Evolutionary conservation across 2,797 vertebrate species (phyloP), one percentile per base, ranked within the genome.

Genomic region (Platyrinchus mystaceus): DNA sequence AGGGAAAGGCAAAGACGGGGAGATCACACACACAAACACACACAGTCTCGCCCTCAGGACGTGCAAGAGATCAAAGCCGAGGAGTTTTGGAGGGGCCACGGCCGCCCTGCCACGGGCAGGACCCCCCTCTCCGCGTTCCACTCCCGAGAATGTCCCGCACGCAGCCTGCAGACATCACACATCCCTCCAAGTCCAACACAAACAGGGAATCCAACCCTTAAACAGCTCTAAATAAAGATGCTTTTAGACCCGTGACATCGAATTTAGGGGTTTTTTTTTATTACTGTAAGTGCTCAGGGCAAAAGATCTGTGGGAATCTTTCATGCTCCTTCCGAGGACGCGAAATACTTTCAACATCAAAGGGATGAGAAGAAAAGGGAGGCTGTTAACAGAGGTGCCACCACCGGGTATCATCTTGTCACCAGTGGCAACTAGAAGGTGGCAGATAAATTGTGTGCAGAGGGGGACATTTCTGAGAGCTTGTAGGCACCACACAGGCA

Each of bases 181-280:
- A 10, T 3, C 32, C 19, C 71, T 84, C n/a, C 16, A 6, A 6
- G 13, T 5, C 9, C 36, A 30, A 15, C 52, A 10, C 58, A 9
- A 93, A 67, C 55, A 73, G 36, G 34, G 66, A 78, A 3, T 8
- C 53, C 32, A 10, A 77, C 10, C 73, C 53, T 37, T 60, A 50
- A 80, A 64, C 60, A 77, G 30, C 46, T 58, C 56, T 41, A 80
- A 94, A 85, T 23, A 83, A 90, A 93, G 71, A 55, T 7, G 52
- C 12, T 92, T 92, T 89, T 8, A 71, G 41, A 85, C 24, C 77
- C 28, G 2, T 49, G 91, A 84, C 94, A 92, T 0, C 53, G 58
- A 77, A 83, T 78, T 71, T 43, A 13, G 80, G 27, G n/a, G n/a
- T n/a, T n/a, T 17, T 37, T 94, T 96, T 94, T 70, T 79, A 89